These are phyloP conservation scores for Rissa tridactyla DNA, from an alignment of 2,113 vertebrate species.

Conservation along the genomic window DNA sequence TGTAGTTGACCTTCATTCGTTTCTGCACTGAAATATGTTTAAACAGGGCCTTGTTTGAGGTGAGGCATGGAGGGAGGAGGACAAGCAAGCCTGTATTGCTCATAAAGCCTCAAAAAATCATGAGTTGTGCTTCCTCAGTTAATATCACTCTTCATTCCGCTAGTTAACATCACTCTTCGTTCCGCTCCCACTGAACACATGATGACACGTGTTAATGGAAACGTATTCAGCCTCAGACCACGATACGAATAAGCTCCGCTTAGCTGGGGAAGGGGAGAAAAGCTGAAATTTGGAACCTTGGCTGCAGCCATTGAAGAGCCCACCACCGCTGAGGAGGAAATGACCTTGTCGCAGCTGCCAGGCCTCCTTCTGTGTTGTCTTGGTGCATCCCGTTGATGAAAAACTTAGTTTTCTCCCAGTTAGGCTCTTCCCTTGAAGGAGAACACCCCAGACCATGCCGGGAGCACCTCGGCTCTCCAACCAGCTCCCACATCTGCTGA, in stretches of 20 bases:
- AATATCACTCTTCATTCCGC: neutral
- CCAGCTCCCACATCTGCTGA: neutral
- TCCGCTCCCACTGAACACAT: neutral
- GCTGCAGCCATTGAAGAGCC: neutral
- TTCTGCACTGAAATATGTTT: neutral
- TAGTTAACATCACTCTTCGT: neutral
- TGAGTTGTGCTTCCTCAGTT: neutral
- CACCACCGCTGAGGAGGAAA: fast-evolving
- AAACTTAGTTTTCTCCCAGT: neutral
- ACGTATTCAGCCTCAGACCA: neutral
- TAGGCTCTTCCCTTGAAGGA: neutral
- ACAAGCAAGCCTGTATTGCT: neutral
- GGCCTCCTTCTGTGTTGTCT: neutral
- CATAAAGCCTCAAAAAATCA: neutral
- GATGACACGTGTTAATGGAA: fast-evolving
- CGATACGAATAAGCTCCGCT: neutral
- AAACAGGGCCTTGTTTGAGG: neutral
- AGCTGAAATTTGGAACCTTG: neutral
- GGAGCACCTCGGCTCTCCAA: neutral
- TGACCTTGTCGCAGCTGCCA: neutral
- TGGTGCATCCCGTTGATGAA: neutral
- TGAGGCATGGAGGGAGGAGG: neutral
- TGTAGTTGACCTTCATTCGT: neutral
- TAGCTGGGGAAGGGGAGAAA: neutral
- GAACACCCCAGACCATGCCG: fast-evolving